Conservation (phyloP, 2,113 vertebrate species). For the Otolemur garnettii region DNA sequence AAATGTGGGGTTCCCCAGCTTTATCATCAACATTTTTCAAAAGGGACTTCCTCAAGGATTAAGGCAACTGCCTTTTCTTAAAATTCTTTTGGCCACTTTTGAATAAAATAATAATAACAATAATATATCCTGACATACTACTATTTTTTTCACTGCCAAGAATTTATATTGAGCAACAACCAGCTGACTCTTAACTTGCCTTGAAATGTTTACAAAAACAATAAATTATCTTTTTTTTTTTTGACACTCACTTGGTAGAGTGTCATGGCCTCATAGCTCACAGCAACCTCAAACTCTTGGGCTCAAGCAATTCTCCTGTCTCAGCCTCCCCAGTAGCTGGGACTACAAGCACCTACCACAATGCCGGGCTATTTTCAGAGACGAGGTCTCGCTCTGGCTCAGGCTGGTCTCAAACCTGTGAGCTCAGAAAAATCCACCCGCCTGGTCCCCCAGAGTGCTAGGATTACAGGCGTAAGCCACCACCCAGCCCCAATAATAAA, state of each 20-base stretch:
- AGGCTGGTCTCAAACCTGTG: too few relatives aligned
- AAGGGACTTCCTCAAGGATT: neutral
- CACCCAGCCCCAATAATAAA: neutral
- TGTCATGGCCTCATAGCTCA: too few relatives aligned
- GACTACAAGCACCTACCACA: too few relatives aligned
- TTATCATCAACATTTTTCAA: slow-evolving; percentile 7
- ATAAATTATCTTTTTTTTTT: neutral
- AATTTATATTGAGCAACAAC: slow-evolving; percentile 53
- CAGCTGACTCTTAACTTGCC: slow-evolving; percentile 7
- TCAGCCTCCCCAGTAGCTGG: too few relatives aligned
- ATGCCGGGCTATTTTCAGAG: too few relatives aligned
- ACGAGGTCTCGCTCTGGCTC: too few relatives aligned
- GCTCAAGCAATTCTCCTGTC: too few relatives aligned
- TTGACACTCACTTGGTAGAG: too few relatives aligned
- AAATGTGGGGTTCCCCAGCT: neutral
- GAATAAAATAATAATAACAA: slow-evolving; percentile 43
- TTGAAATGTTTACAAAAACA: slow-evolving; percentile 54
- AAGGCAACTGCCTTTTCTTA: neutral
- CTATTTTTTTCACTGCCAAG: slow-evolving; percentile 51
- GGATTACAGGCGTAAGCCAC: too few relatives aligned
- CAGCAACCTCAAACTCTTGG: too few relatives aligned
- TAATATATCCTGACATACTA: neutral
- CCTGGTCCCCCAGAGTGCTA: too few relatives aligned
- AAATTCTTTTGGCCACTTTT: slow-evolving; percentile 2
- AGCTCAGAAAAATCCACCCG: too few relatives aligned